Evolutionary conservation across 2,888 invertebrate species (phyloP), one percentile per base, ranked within the genome.

Genomic region (Drosophila prolongata): DNA sequence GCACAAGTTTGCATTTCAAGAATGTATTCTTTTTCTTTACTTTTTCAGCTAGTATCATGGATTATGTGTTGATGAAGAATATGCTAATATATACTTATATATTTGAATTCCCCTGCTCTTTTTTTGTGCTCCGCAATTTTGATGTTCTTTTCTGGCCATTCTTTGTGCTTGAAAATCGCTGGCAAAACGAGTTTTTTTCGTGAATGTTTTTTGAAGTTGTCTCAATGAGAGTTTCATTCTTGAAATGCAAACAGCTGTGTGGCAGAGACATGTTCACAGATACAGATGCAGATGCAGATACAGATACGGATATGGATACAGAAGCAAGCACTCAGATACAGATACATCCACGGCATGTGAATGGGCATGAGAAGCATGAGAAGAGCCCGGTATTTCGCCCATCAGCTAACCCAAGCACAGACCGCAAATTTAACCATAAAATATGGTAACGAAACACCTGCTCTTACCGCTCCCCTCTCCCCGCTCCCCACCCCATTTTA

Each of bases 241-340:
- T 83, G 72, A 88, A 83, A 88, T 76, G 83, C 83, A 86, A 83
- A 88, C 83, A 83, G 86, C 83, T 83, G 88, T 83, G 80, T 49
- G 55, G 46, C 76, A 68, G 70, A 81, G 67, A 61, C 44, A 69
- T 44, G 58, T 37, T 59, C 49, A 65, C 54, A 62, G 38, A 59
- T 53, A 46, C 40, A 71, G 24, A 64, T 44, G 59, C 43, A 58
- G 42, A 43, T 52, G 70, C 24, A 58, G 37, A 27, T 47, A 50
- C 30, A 65, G 40, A 37, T 16, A 19, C 14, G 2, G 40, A 8
- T 46, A 57, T 27, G 62, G 47, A 56, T 37, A 65, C 44, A 56
- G 38, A 55, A 14, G 34, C 13, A 37, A 38, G 64, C 46, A 50
- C 55, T 75, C 37, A 72, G 70, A 59, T 67, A 78, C 76, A 76